Evolutionary conservation across 2,113 vertebrate species (phyloP).

Genomic region (Arizona elegans): DNA sequence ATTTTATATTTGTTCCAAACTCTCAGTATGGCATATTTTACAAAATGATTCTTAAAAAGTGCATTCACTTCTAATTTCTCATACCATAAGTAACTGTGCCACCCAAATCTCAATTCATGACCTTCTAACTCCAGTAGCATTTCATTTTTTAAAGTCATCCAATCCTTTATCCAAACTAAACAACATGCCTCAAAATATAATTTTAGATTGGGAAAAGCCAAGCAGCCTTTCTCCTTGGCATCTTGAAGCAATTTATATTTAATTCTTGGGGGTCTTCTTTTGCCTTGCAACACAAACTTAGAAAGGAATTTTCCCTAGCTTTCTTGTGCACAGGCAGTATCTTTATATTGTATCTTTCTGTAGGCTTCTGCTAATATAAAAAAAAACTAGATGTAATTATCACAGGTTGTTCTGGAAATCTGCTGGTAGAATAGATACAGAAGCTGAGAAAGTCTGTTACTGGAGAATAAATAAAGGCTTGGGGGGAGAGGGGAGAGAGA

Average conservation of each 20-base stretch:
- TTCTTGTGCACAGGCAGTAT: not conserved
- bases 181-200: not conserved
- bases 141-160: not conserved
- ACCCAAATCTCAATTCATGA: not conserved
- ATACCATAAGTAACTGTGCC: too few species aligned
- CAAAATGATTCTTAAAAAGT: too few species aligned
- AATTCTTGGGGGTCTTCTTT: not conserved
- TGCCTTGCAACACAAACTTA: not conserved
- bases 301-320: not conserved
- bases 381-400: not conserved
- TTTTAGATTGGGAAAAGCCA: not conserved
- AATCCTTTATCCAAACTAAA: not conserved
- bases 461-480: not conserved
- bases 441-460: not conserved
- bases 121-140: not conserved
- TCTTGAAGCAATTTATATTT: not conserved
- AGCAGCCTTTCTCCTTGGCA: not conserved
- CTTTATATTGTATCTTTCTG: not conserved
- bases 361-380: not conserved
- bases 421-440: not conserved
- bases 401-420: not conserved
- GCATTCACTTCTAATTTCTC: too few species aligned
- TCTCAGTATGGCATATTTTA: too few species aligned
- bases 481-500: not conserved
- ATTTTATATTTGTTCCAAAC: too few species aligned